Percentiles rank a stretch among this genome's conserved stretches.
These are phyloP conservation scores for Habroteleia sp. DNA, from an alignment of 2,888 invertebrate genomes.

Conservation along the genomic window DNA sequence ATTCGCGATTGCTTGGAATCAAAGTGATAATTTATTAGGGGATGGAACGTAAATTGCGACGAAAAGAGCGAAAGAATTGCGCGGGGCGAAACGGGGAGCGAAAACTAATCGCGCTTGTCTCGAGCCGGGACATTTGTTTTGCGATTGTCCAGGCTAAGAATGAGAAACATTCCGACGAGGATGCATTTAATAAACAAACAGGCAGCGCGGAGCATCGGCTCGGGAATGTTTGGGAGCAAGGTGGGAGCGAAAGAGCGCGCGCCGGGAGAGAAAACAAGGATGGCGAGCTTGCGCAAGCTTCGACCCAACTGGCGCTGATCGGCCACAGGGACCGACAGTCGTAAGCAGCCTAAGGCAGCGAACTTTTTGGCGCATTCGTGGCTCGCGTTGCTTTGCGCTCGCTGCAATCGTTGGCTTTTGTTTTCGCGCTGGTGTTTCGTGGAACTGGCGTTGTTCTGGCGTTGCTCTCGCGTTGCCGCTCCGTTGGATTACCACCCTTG, in stretches of 20 bases:
- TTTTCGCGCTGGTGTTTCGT: constrained; percentile 1
- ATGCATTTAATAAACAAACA: constrained; percentile 67
- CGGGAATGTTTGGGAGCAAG: constrained; percentile 31
- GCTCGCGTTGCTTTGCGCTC: no score
- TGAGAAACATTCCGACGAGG: constrained; percentile 35
- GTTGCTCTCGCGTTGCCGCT: no score
- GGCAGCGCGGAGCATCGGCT: constrained; percentile 45
- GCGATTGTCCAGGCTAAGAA: constrained; percentile 27
- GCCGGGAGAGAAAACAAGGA: constrained; percentile 57
- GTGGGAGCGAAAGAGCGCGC: constrained; percentile 64
- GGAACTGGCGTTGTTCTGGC: no score
- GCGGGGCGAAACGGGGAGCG: no score
- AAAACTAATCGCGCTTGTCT: no score
- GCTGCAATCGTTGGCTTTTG: no score
- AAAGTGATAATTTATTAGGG: no score
- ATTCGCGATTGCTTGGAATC: no score
- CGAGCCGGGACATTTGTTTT: neutral
- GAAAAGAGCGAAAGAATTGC: no score
- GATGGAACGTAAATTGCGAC: no score
- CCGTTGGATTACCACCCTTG: constrained; percentile 10
- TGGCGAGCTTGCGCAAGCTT: constrained; percentile 78
- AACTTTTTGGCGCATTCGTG: constrained; percentile 52
- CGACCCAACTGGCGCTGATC: constrained; percentile 74
- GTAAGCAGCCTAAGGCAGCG: constrained; percentile 65
- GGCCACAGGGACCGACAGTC: constrained; percentile 70